Conservation (phyloP, 2,113 vertebrate species). For the Indicator indicator region DNA sequence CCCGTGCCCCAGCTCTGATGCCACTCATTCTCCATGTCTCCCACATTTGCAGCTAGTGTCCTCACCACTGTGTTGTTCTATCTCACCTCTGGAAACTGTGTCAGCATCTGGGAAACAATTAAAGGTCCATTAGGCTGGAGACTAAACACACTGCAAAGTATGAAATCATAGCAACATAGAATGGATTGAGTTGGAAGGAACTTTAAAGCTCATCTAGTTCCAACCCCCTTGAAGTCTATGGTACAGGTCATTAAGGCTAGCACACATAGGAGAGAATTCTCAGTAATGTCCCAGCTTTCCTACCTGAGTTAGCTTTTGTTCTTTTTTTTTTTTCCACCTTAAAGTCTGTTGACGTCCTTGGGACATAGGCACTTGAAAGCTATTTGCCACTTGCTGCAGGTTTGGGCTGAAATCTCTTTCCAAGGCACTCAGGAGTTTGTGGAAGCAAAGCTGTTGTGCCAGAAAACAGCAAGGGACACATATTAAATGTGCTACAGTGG, state of each 20-base stretch:
- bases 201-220: no score
- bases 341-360: neutral
- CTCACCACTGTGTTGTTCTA: neutral
- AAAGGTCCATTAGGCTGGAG: neutral
- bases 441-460: neutral
- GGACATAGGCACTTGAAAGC: neutral
- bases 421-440: neutral
- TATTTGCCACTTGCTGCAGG: neutral
- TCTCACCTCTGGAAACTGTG: neutral
- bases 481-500: neutral
- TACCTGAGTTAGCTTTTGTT: neutral
- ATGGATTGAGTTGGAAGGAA: no score
- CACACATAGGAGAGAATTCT: neutral
- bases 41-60: neutral
- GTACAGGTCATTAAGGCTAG: neutral
- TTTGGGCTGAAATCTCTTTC: neutral
- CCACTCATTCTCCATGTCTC: neutral
- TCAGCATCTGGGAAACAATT: neutral
- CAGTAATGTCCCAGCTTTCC: neutral
- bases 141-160: neutral
- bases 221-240: neutral
- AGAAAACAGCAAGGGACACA: neutral
- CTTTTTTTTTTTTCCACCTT: neutral
- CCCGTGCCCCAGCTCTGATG: neutral
- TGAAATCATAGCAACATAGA: neutral